Evolutionary conservation across 2,888 invertebrate species (phyloP).

Genomic region (Mystacides longicornis): DNA sequence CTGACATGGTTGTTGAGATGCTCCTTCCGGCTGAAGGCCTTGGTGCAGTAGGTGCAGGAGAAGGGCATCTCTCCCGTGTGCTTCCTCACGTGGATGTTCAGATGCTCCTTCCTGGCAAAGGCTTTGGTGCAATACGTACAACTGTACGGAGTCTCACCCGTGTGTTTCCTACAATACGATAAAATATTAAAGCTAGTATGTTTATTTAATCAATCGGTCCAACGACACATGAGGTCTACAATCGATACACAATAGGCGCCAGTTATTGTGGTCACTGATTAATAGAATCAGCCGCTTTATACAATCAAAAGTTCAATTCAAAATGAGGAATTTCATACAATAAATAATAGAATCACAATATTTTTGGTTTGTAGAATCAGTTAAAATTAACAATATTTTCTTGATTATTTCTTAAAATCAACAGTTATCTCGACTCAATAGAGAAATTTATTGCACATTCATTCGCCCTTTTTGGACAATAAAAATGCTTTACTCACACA

Average conservation of each 20-base stretch:
- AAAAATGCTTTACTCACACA: no score
- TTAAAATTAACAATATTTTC: no score
- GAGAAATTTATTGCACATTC: no score
- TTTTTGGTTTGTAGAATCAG: no score
- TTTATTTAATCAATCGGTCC: not conserved
- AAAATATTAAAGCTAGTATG: not conserved
- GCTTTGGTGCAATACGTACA: constrained; percentile 33
- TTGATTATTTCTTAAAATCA: no score
- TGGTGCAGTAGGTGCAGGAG: constrained; percentile 63
- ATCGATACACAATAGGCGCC: not conserved
- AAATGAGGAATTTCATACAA: no score
- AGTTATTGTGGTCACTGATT: not conserved
- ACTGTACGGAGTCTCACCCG: constrained; percentile 54
- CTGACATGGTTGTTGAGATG: constrained; percentile 55
- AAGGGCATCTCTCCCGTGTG: constrained; percentile 77
- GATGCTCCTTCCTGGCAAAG: constrained; percentile 78
- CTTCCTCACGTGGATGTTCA: constrained; percentile 76
- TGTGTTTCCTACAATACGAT: constrained; percentile 37
- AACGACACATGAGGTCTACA: not conserved
- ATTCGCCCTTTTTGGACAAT: no score
- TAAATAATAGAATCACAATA: no score
- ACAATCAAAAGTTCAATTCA: no score
- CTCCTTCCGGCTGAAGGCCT: constrained; percentile 52
- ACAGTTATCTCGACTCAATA: no score
- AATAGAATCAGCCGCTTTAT: no score